Evolutionary conservation across 1,140 invertebrate species (phyloP), one percentile per base, ranked within the genome.

Genomic region (Cydia strobilella): DNA sequence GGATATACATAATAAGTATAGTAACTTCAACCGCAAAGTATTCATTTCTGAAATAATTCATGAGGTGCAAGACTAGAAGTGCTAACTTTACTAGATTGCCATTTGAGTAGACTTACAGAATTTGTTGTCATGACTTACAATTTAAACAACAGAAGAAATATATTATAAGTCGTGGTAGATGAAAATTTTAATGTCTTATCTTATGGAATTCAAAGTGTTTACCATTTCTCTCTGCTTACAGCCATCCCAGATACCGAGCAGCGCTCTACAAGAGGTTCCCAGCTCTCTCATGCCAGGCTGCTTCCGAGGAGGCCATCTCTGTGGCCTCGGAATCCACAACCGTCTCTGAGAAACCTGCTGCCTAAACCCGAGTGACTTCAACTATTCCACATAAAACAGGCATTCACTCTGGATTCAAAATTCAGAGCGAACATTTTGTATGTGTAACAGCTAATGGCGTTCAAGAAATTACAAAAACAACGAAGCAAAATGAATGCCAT

Each of bases 221-320:
- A 59, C 1, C 7, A 23, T 59, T 59, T 23, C 2, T 59, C n/a
- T 59, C 54, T 23, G 18, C 72, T 77, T 76, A 76, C 83, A 95
- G 94, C 86, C 95, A 95, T 86, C 95, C 95, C 15, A 95, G 95
- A 89, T 95, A 95, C 85, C 92, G 94, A 74, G 94, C 93, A 66
- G 95, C 94, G 15, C 90, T 96, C 74, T 92, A 94, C 83, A 93
- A 95, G 90, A 94, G 94, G 80, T 95, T 95, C 93, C 95, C 95
- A 45, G 89, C 90, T 27, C 90, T 95, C 66, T 89, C 93, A 5
- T 95, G 94, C 85, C 91, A 90, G 83, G 86, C 92, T 65, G 87
- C 89, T 27, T 84, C 88, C 20, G 94, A 94, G 51, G 95, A 95
- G 54, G 84, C 89, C 39, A 91, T 90, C 72, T 94, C 95, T 2